phyloP scores from a whole-genome alignment of 2,113 vertebrate species.

The Euleptes europaea region DNA sequence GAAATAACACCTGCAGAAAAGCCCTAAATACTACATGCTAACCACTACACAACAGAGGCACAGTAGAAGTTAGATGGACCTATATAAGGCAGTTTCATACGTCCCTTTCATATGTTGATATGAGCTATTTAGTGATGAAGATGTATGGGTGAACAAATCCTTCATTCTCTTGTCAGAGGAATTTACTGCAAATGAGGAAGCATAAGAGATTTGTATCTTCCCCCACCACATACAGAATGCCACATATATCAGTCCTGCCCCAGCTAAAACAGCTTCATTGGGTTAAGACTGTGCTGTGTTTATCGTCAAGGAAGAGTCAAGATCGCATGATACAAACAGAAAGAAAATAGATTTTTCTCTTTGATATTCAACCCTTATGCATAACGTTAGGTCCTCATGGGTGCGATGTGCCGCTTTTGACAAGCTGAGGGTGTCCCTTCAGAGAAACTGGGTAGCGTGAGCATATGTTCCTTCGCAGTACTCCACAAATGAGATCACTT shows the following conservation, averaged over 20 bases:
- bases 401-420: constrained; percentile 31
- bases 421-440: constrained; percentile 15
- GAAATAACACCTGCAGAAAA: no score
- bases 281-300: no score
- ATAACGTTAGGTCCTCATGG: not conserved
- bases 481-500: constrained; percentile 54
- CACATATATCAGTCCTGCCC: not conserved
- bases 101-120: no score
- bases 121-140: no score
- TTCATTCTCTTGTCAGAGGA: no score
- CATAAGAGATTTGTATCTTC: not conserved
- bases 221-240: not conserved
- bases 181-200: no score
- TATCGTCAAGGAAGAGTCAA: not conserved
- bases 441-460: constrained; percentile 6
- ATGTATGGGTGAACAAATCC: no score
- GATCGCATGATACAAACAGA: not conserved
- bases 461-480: constrained; percentile 21
- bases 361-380: not conserved
- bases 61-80: no score
- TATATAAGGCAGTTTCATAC: no score
- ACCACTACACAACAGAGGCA: no score
- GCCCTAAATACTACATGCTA: no score
- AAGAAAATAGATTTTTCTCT: not conserved
- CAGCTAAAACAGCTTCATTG: not conserved